Base-by-base conservation (phyloP, 2,888 invertebrate genomes). In the Orthonevra nobilis region DNA sequence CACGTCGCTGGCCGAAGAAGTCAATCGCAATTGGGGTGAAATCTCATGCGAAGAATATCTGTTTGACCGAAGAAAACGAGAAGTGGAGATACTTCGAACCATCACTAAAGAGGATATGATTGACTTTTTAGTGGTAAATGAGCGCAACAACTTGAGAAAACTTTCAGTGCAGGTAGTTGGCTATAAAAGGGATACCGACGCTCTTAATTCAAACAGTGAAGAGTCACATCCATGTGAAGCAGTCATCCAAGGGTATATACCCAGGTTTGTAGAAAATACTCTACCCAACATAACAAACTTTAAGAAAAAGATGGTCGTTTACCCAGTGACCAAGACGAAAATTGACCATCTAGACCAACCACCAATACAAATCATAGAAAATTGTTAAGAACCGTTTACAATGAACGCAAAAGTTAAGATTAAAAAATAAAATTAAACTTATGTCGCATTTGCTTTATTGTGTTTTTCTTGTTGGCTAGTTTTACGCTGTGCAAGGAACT, bases 1-100 rank as follows among this genome's bases (percentile, higher is more conserved):
- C 87, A 92, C 93, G 56, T 92, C 94, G 70, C 89, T 97, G 44
- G 91, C 91, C 81, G 94, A 96, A 83, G 97, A 97, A 88, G 91
- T 93, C 0, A 83, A 89, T 26, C 91, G 95, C 81, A 94, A 96
- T 87, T 97, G 96, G 96, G 88, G 89, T 0, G 97, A 97, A 89
- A 95, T 97, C 0, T 87, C 90, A 0, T 91, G 90, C 60, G 90
- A 91, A 52, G 92, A 94, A 54, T 96, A 95, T 84, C 87, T 94
- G 82, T 97, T 96, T 88, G 94, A 96, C 86, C 91, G 95, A 70
- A 85, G 92, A 2, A 91, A 92, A 61, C 90, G 90, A 56, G 96
- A 97, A 90, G 91, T 93, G 1, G 88, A 88, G 0, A 83, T 85
- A 9, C 60, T 89, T 28, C 84, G 83, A 17, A 82, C 69, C 1